Percentiles rank a stretch among this genome's conserved stretches.
These are phyloP conservation scores for Anomalospiza imberbis DNA, from an alignment of 2,797 vertebrate genomes.

Conservation along the genomic window DNA sequence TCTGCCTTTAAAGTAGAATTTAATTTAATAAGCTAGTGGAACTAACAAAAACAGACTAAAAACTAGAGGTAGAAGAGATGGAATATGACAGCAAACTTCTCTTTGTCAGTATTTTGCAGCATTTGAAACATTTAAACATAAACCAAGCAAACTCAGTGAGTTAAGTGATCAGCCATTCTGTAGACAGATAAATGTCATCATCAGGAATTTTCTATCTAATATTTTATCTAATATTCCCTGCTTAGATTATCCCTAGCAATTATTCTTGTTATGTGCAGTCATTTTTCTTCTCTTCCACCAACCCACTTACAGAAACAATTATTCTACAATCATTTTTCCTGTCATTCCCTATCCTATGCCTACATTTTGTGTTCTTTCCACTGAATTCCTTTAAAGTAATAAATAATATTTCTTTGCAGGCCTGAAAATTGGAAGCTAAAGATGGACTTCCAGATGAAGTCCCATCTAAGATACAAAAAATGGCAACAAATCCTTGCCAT, in stretches of 20 bases:
- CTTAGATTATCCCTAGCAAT: neutral
- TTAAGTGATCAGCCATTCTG: neutral
- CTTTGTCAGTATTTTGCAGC: neutral
- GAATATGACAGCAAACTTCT: neutral
- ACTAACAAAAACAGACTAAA: neutral
- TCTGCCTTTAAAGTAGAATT: neutral
- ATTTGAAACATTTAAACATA: neutral
- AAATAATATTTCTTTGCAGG: neutral
- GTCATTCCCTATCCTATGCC: neutral
- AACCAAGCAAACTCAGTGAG: neutral
- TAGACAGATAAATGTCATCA: neutral
- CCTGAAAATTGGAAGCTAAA: neutral
- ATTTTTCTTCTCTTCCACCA: neutral
- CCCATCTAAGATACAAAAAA: neutral
- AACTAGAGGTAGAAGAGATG: neutral
- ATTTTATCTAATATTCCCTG: neutral
- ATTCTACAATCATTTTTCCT: neutral
- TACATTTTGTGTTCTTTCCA: neutral
- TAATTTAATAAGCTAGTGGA: neutral
- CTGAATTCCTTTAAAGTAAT: neutral
- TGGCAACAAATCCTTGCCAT: neutral
- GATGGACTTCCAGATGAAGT: neutral
- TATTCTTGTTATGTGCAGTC: neutral
- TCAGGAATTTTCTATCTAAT: neutral
- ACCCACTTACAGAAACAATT: neutral